Conservation (phyloP, 2,888 invertebrate species). For the Callosobruchus maculatus region DNA sequence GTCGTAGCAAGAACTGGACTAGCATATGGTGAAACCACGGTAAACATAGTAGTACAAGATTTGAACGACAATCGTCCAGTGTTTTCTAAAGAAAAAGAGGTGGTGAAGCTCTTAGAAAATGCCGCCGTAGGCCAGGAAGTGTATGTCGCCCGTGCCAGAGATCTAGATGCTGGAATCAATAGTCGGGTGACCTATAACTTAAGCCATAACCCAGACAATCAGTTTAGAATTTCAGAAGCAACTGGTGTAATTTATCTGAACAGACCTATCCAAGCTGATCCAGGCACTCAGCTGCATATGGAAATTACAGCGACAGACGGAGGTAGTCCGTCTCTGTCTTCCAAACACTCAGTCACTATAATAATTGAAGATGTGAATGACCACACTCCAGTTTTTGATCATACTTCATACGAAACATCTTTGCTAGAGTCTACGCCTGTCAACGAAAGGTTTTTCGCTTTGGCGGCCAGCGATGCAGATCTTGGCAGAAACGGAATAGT, state of each 20-base stretch:
- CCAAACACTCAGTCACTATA: slow-evolving; percentile 69
- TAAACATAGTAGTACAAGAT: slow-evolving; percentile 79
- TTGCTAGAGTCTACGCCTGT: slow-evolving; percentile 85
- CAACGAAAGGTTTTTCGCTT: slow-evolving; percentile 85
- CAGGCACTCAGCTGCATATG: slow-evolving; percentile 65
- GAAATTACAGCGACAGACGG: slow-evolving; percentile 86
- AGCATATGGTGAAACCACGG: slow-evolving; percentile 72
- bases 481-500: slow-evolving; percentile 76
- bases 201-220: slow-evolving; percentile 73
- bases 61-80: slow-evolving; percentile 89
- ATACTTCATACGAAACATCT: slow-evolving; percentile 89
- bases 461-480: slow-evolving; percentile 87
- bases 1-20: slow-evolving; percentile 76
- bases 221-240: slow-evolving; percentile 79
- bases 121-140: slow-evolving; percentile 92
- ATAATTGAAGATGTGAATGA: slow-evolving; percentile 88
- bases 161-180: slow-evolving; percentile 87
- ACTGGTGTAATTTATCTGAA: slow-evolving; percentile 88
- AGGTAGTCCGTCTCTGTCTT: slow-evolving; percentile 70
- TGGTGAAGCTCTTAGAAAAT: slow-evolving; percentile 79
- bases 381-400: slow-evolving; percentile 91
- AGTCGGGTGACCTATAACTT: slow-evolving; percentile 79
- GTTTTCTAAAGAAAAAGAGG: slow-evolving; percentile 75
- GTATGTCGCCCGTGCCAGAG: slow-evolving; percentile 80
- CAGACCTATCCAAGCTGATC: slow-evolving; percentile 72